Evolutionary conservation across 2,888 invertebrate species (phyloP).

Genomic region (Endotricha flammealis): DNA sequence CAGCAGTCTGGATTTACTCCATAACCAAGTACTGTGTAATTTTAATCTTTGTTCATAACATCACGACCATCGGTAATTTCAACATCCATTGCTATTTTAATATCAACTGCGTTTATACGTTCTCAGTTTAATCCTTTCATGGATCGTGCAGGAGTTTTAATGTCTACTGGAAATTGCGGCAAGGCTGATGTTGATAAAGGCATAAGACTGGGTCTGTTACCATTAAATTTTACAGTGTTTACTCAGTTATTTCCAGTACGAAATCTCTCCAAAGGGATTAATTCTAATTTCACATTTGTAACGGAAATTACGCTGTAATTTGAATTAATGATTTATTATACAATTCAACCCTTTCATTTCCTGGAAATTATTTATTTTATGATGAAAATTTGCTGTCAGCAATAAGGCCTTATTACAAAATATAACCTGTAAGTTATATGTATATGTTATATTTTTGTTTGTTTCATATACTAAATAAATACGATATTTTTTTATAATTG

Average conservation of each 20-base stretch:
- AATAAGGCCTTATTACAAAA: too few species aligned
- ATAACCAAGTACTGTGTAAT: slow-evolving; percentile 17
- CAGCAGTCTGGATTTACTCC: slow-evolving; percentile 45
- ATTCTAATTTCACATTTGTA: slow-evolving; percentile 22
- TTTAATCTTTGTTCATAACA: slow-evolving; percentile 3
- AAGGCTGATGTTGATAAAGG: slow-evolving; percentile 10
- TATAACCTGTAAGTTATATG: too few species aligned
- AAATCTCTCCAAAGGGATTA: slow-evolving; percentile 32
- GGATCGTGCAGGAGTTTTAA: not conserved
- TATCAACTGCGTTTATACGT: not conserved
- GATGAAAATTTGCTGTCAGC: not conserved
- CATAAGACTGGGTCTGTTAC: slow-evolving; percentile 24
- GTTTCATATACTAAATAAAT: too few species aligned
- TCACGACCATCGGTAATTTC: not conserved
- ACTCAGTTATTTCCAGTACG: slow-evolving; percentile 41
- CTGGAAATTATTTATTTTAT: slow-evolving; percentile 2
- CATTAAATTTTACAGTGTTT: slow-evolving; percentile 49
- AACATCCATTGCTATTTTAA: slow-evolving; percentile 14
- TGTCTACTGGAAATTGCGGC: not conserved
- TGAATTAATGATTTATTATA: slow-evolving; percentile 10
- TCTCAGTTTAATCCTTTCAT: not conserved
- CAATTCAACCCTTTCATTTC: slow-evolving; percentile 6
- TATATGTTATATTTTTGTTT: too few species aligned
- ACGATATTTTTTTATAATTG: too few species aligned
- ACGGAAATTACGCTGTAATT: slow-evolving; percentile 16